These are phyloP conservation scores for Odontamblyopus lacepedii DNA, from an alignment of 2,797 vertebrate species.

Conservation along the genomic window DNA sequence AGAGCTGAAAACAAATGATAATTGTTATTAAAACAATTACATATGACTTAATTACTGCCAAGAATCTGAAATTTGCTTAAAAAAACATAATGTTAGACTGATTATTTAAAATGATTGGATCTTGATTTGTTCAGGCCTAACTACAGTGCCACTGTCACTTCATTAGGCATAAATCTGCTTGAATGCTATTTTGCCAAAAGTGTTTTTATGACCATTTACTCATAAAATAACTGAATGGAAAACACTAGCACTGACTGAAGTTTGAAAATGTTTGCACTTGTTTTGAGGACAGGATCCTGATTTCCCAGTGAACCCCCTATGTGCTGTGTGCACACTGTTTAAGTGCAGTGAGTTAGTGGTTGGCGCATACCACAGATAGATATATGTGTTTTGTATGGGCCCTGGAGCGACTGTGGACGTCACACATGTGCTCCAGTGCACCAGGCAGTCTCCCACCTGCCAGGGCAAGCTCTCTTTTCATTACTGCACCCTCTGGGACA, in stretches of 20 bases:
- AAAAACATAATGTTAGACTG: neutral
- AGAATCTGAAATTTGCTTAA: neutral
- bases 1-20: too few species aligned
- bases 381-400: slow-evolving; percentile 7
- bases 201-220: neutral
- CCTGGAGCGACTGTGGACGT: slow-evolving; percentile 6
- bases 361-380: neutral
- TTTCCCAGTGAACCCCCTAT: neutral
- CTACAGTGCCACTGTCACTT: too few species aligned
- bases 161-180: too few species aligned
- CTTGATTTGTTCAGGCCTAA: too few species aligned
- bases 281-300: neutral
- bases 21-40: too few species aligned
- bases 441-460: slow-evolving; percentile 22
- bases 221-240: neutral
- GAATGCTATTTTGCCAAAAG: too few species aligned
- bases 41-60: too few species aligned
- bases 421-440: slow-evolving; percentile 1
- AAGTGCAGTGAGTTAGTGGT: neutral
- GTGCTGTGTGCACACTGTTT: neutral
- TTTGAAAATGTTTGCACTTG: neutral
- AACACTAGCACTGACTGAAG: neutral
- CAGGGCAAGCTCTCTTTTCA: slow-evolving; percentile 5
- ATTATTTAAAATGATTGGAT: too few species aligned
- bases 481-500: slow-evolving; percentile 13